Percentiles rank a stretch among this genome's conserved stretches.
These are phyloP conservation scores for Potamarius usumacintae DNA, from an alignment of 2,113 vertebrate species.

Conservation along the genomic window DNA sequence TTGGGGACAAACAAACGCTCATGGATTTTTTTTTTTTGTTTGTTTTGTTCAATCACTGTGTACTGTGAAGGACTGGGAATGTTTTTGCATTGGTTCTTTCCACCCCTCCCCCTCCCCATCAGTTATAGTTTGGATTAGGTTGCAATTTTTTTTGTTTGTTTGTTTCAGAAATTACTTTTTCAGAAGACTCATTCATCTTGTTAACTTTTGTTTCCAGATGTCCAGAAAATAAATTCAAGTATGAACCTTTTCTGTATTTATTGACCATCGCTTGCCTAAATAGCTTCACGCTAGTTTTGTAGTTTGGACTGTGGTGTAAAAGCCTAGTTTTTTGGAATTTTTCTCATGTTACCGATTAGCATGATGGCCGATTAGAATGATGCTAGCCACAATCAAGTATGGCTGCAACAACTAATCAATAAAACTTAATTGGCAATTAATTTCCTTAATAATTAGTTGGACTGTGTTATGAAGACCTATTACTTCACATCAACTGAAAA, in stretches of 20 bases:
- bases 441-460: neutral
- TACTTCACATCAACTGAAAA: neutral
- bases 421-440: neutral
- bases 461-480: neutral
- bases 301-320: neutral
- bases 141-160: conserved; percentile 24
- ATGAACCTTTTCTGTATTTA: conserved; percentile 9
- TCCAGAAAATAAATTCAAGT: conserved; percentile 38
- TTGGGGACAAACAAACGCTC: conserved; percentile 53
- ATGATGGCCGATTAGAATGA: neutral
- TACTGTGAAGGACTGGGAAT: conserved; percentile 60
- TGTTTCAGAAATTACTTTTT: conserved; percentile 40
- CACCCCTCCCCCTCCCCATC: neutral
- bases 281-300: neutral
- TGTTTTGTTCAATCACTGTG: conserved; percentile 34
- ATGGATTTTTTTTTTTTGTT: conserved; percentile 52
- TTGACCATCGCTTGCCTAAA: neutral
- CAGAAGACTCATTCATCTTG: conserved; percentile 29
- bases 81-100: conserved; percentile 52
- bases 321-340: neutral
- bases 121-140: conserved; percentile 51
- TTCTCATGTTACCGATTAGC: neutral
- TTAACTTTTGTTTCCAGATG: conserved; percentile 1
- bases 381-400: neutral
- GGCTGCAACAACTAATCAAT: neutral